Percentiles rank a stretch among this genome's conserved stretches.
These are phyloP conservation scores for Eudyptes chrysolophus DNA, from an alignment of 2,113 vertebrate species.

Conservation along the genomic window DNA sequence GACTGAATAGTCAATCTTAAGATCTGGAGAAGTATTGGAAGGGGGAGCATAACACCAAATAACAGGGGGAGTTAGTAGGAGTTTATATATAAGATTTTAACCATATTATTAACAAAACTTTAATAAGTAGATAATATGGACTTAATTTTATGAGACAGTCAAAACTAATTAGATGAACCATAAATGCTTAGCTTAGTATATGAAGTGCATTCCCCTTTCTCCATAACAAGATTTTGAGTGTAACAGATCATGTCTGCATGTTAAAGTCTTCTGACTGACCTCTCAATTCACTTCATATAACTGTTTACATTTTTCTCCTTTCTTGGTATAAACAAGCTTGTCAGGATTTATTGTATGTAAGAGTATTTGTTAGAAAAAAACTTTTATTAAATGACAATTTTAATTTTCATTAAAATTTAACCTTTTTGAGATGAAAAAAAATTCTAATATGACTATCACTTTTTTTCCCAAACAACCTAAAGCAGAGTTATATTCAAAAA, in stretches of 20 bases:
- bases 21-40: background rate
- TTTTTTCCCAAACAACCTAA: background rate
- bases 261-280: background rate
- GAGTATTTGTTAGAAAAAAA: background rate
- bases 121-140: background rate
- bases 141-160: background rate
- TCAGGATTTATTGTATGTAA: background rate
- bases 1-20: background rate
- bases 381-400: background rate
- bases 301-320: background rate
- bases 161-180: background rate
- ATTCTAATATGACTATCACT: background rate
- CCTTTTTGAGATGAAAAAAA: background rate
- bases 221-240: background rate
- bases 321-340: background rate
- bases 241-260: background rate
- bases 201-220: background rate
- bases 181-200: background rate
- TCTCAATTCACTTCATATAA: background rate
- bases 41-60: rapidly evolving
- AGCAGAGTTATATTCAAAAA: background rate
- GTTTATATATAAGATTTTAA: background rate
- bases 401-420: background rate
- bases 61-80: background rate
- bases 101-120: background rate